A percentile compares a stretch with the other conserved stretches of the same genome.
Evolutionary conservation across 2,113 vertebrate species (phyloP).

Genomic region (Microcebus griseorufus): DNA sequence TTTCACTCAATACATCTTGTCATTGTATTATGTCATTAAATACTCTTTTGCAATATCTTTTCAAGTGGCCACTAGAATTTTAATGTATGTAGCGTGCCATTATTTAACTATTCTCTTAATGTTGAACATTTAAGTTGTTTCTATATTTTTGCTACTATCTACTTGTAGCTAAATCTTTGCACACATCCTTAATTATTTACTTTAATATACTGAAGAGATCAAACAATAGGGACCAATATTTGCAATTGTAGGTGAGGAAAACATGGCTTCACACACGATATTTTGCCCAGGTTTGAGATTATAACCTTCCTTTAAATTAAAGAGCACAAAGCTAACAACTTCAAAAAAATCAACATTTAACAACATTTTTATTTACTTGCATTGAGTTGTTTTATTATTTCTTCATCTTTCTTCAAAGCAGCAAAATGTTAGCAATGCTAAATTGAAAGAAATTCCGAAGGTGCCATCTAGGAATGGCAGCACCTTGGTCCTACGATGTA

Average conservation of each 20-base stretch:
- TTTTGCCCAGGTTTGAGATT: slow-evolving; percentile 1
- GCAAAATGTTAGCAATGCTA: slow-evolving; percentile 38
- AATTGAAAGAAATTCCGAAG: slow-evolving; percentile 27
- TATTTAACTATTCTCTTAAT: background rate
- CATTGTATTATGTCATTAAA: slow-evolving; percentile 1
- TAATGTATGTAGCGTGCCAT: background rate
- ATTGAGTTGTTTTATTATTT: background rate
- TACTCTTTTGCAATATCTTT: background rate
- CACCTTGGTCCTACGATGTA: background rate
- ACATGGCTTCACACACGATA: background rate
- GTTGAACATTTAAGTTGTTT: background rate
- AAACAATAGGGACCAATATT: background rate
- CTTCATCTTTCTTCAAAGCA: slow-evolving; percentile 50
- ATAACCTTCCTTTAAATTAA: background rate
- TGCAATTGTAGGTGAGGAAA: slow-evolving; percentile 17
- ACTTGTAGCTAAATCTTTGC: slow-evolving; percentile 7
- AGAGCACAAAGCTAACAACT: background rate
- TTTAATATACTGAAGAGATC: background rate
- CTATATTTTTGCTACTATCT: background rate
- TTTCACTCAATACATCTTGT: background rate
- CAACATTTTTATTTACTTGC: slow-evolving; percentile 24
- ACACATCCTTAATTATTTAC: background rate
- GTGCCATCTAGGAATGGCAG: background rate
- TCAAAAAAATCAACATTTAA: background rate
- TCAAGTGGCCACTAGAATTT: background rate